phyloP scores from a whole-genome alignment of 2,113 vertebrate genomes.

The Amazona guildingii region DNA sequence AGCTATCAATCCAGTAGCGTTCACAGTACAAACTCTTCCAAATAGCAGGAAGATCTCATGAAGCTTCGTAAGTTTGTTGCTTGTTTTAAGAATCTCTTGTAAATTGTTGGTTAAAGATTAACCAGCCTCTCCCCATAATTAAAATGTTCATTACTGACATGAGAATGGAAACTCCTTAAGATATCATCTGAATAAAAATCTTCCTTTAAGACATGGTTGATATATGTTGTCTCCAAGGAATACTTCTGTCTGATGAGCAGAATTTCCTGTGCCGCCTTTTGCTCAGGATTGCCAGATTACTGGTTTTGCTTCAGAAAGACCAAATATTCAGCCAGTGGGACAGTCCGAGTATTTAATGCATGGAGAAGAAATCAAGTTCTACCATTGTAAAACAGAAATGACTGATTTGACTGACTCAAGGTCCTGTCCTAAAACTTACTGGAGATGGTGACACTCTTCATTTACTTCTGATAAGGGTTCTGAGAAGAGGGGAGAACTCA shows the following conservation, averaged over 20 bases:
- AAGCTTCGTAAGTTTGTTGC: background rate
- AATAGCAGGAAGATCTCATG: background rate
- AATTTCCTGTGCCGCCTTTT: background rate
- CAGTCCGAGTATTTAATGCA: background rate
- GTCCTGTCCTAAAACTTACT: background rate
- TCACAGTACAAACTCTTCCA: background rate
- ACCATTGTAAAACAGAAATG: background rate
- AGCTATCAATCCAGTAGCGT: background rate
- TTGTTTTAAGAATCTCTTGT: conserved; percentile 31
- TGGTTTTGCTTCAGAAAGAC: background rate
- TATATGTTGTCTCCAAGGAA: background rate
- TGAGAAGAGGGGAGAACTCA: background rate
- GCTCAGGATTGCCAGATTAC: background rate
- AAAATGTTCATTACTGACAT: conserved; percentile 17
- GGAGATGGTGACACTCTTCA: background rate
- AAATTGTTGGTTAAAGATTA: conserved; percentile 36
- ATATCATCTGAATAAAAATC: conserved; percentile 33
- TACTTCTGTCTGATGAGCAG: background rate
- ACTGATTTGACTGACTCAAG: background rate
- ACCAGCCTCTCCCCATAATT: conserved; percentile 29
- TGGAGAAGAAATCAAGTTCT: background rate
- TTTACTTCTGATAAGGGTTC: background rate
- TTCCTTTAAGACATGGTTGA: conserved; percentile 1
- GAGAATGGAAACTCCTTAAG: conserved; percentile 23
- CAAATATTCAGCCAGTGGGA: background rate